phyloP scores from a whole-genome alignment of 2,888 invertebrate genomes.

The Nineta flava region DNA sequence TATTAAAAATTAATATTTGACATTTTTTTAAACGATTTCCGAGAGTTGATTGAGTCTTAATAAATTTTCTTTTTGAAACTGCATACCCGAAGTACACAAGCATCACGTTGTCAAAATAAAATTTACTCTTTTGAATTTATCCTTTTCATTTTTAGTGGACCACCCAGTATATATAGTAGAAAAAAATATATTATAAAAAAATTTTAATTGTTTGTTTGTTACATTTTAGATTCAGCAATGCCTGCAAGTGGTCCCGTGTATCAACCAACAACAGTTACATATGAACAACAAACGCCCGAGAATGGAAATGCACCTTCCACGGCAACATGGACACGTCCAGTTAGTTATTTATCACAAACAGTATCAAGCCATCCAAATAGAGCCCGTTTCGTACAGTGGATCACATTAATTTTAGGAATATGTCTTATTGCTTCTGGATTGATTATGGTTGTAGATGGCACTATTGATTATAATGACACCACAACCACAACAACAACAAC shows the following conservation, averaged over 20 bases:
- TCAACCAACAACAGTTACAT: constrained; percentile 63
- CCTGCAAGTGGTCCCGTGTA: constrained; percentile 54
- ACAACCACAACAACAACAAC: neutral
- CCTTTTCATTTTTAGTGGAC: no score
- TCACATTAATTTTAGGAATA: constrained; percentile 17
- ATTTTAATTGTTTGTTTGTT: neutral
- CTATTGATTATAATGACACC: constrained; percentile 35
- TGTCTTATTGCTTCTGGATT: constrained; percentile 29
- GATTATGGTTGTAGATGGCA: constrained; percentile 45
- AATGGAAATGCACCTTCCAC: constrained; percentile 21
- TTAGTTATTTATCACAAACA: constrained; percentile 26
- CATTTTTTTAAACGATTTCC: no score
- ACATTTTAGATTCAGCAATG: constrained; percentile 26
- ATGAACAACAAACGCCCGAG: constrained; percentile 34
- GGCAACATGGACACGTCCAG: constrained; percentile 17
- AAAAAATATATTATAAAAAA: no score
- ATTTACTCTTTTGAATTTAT: no score
- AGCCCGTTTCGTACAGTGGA: constrained; percentile 20
- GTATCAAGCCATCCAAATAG: constrained; percentile 28
- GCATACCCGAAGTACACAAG: no score
- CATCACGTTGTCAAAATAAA: no score
- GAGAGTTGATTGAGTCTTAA: no score
- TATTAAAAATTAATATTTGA: no score
- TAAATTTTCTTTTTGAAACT: no score
- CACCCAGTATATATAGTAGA: neutral